A percentile compares a stretch with the other conserved stretches of the same genome.
These are phyloP conservation scores for Clarias gariepinus DNA, from an alignment of 2,113 vertebrate genomes.

Conservation along the genomic window DNA sequence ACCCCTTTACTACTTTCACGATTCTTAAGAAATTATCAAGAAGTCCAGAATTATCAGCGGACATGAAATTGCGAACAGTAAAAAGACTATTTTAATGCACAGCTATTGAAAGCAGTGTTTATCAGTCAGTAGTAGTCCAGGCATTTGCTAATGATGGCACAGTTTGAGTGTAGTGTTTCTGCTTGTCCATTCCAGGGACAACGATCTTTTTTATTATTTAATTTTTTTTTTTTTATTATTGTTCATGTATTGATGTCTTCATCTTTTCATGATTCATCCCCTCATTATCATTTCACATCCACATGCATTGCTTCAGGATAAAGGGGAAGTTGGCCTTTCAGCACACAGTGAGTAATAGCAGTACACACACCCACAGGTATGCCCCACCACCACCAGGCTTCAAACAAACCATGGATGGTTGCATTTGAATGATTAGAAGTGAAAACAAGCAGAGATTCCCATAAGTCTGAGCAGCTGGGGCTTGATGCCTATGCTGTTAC, in stretches of 20 bases:
- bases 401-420: neutral
- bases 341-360: neutral
- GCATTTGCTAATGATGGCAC: neutral
- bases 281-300: neutral
- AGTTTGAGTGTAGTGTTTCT: neutral
- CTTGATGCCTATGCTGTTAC: slow-evolving; percentile 1
- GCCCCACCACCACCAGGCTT: neutral
- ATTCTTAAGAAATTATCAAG: neutral
- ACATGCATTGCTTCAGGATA: neutral
- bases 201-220: neutral
- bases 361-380: neutral
- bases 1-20: neutral
- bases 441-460: slow-evolving; percentile 20
- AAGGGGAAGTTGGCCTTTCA: neutral
- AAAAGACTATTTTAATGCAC: neutral
- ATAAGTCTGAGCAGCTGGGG: neutral
- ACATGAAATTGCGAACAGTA: neutral
- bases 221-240: neutral
- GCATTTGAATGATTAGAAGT: neutral
- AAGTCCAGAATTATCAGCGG: neutral
- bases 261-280: neutral
- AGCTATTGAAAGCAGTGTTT: neutral
- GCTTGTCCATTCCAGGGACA: neutral
- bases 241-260: neutral
- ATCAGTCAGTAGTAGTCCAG: neutral